Base-by-base conservation (phyloP, 2,888 invertebrate genomes). In the Heliconius hortense region DNA sequence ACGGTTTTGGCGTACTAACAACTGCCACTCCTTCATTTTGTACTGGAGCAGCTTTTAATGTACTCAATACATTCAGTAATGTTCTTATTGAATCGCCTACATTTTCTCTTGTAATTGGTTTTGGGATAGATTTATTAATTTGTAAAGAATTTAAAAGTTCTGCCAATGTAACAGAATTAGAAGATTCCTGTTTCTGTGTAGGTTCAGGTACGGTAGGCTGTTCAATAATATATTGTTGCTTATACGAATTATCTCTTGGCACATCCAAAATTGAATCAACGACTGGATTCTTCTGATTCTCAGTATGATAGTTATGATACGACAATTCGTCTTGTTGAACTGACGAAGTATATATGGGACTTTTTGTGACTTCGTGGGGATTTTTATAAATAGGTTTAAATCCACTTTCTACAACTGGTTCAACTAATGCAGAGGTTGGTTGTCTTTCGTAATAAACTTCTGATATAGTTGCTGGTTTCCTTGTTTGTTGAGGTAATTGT, bases 51-150 rank as follows among this genome's bases (percentile, higher is more conserved):
- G 89, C 87, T 82, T 96, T 97, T 69, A 97, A 90, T 76, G 96
- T 95, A 83, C 96, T 96, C 70, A 97, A 89, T 77, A 97, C 97
- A 85, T 96, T 96, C 21, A 97, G 95, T 76, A 97, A 90, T 0
- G 97, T 97, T 84, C 95, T 95, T 79, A 97, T 96, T 69, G 97
- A 97, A 78, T 96, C 95, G 81, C 97, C 96, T 67, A 97, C 96
- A 83, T 97, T 97, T 80, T 97, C 96, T 73, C 96, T 95, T 7
- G 96, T 97, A 39, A 97, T 94, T 13, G 95, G 96, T 81, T 96
- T 96, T 0, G 97, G 97, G 80, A 97, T 91, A 66, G 96, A 96
- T 88, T 97, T 97, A 81, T 96, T 96, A 26, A 96, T 92, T 87
- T 97, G 97, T 43, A 97, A 90, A 76, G 97, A 96, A 84, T 96